Conservation (phyloP, 2,113 vertebrate genomes). For the Seriola dumerili region DNA sequence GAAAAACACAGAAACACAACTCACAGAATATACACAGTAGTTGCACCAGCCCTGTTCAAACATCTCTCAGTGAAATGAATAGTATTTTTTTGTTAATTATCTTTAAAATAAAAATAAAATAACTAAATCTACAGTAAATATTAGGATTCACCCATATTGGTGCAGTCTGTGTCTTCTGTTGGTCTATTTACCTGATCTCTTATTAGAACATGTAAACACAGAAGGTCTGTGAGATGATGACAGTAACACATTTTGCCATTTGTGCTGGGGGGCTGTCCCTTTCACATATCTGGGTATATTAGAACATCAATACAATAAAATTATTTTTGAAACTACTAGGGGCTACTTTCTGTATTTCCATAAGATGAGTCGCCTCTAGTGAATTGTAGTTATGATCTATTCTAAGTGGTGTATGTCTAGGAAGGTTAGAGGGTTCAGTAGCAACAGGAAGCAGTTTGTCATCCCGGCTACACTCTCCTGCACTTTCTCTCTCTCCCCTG, state of each 20-base stretch:
- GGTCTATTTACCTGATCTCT: background rate
- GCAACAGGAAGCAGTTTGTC: constrained; percentile 39
- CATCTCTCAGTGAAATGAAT: background rate
- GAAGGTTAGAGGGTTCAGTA: constrained; percentile 51
- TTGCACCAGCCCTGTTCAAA: background rate
- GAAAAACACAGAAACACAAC: constrained; percentile 46
- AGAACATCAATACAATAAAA: too few species aligned
- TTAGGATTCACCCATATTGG: background rate
- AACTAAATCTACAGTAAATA: too few species aligned
- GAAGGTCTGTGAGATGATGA: too few species aligned
- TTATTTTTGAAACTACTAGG: too few species aligned
- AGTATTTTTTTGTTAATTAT: too few species aligned
- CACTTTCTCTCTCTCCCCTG: background rate
- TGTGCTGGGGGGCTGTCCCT: too few species aligned
- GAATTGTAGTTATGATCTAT: background rate
- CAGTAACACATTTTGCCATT: background rate
- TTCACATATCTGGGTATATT: background rate
- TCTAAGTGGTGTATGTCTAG: constrained; percentile 51
- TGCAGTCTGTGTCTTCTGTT: too few species aligned
- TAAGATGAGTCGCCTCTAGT: background rate
- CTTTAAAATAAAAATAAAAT: too few species aligned
- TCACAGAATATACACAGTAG: background rate
- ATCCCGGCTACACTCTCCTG: constrained; percentile 16
- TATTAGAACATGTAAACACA: background rate
- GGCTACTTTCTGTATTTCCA: background rate